Percentiles rank a stretch among this genome's conserved stretches.
phyloP scores from a whole-genome alignment of 2,113 vertebrate species.

The Barnardius zonarius region DNA sequence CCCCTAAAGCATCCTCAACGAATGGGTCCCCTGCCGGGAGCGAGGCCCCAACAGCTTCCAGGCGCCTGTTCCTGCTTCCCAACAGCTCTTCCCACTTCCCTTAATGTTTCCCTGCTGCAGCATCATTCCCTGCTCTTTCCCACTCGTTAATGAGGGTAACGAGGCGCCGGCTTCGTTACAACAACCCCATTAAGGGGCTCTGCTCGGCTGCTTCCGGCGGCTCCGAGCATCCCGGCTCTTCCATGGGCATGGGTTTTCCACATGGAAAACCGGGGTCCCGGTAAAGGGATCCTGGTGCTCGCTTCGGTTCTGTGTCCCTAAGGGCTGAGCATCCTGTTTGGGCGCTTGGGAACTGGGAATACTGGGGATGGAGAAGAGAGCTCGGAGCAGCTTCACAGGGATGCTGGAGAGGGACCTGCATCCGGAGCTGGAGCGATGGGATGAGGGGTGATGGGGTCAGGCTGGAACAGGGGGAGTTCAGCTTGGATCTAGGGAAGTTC shows the following conservation, averaged over 20 bases:
- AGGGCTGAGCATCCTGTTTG: neutral
- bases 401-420: too few relatives aligned
- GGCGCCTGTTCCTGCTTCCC: neutral
- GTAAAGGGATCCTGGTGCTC: neutral
- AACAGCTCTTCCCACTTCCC: neutral
- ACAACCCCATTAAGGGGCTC: neutral
- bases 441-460: too few relatives aligned
- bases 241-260: neutral
- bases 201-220: neutral
- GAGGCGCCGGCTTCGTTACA: neutral
- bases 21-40: constrained; percentile 2
- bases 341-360: neutral
- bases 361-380: too few relatives aligned
- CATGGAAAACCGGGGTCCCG: neutral
- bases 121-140: neutral
- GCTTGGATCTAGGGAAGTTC: too few relatives aligned
- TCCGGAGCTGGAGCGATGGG: too few relatives aligned
- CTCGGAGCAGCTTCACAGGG: neutral
- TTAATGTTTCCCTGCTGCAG: constrained; percentile 32
- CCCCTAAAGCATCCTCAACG: constrained; percentile 4
- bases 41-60: neutral
- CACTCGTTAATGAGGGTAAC: constrained; percentile 12
- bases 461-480: too few relatives aligned
- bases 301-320: neutral
- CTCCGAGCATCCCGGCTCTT: neutral